Evolutionary conservation across 1,140 invertebrate species (phyloP), one percentile per base, ranked within the genome.

Genomic region (Glossosoma conforme): DNA sequence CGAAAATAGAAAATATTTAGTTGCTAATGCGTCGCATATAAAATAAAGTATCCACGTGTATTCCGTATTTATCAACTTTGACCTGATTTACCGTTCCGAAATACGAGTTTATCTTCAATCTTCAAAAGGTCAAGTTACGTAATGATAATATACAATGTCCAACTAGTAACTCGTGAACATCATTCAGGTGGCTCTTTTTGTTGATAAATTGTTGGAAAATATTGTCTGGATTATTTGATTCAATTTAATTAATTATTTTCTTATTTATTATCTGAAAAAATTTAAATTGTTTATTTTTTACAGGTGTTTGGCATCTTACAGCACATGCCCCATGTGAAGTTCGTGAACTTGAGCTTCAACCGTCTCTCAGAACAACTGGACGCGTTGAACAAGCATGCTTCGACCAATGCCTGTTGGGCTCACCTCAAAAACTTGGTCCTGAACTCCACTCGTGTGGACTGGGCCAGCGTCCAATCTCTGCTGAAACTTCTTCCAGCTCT

Each of bases 271-370:
- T 28, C 6, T 6, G 6, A n/a, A 28, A 28, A 28, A 6, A 28
- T 28, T 28, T 28, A 32, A 14, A 18, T 22, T 30, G n/a, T 30
- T 44, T n/a, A 13, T 13, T 37, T 36, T 28, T 58, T 74, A 36
- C 66, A 88, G 85, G 84, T 95, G 4, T 86, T 93, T 61, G 84
- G 82, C 40, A 91, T 94, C 54, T 65, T 94, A 38, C 79, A 86
- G 61, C 82, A 89, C 61, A 91, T 93, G 79, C 91, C 91, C 3
- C 81, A 84, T 56, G 80, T 95, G 30, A 84, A 88, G 61, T 94
- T 94, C 69, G 80, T 93, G 5, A 96, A 96, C 67, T 70, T 96
- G 49, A 93, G 90, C 64, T 91, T 92, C 69, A 96, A 96, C 66
- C 78, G 81, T 41, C 70, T 95, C 9, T 78, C 79, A 9, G 80